Evolutionary conservation across 2,888 invertebrate genomes (phyloP), one percentile per base, ranked within the genome.

Genomic region (Rhamnusium bicolor): DNA sequence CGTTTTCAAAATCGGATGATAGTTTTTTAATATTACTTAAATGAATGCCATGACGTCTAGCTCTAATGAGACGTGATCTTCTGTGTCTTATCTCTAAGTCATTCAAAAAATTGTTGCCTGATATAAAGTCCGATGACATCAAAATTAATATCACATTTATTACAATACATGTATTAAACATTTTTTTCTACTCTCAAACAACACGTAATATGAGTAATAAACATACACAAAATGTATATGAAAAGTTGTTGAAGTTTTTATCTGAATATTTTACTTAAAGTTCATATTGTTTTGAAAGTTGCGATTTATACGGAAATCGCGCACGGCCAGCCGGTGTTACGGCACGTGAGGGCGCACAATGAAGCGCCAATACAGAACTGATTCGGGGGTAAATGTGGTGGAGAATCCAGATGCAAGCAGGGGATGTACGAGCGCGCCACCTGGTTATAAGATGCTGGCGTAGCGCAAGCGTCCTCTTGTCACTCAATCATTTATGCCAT

Each of bases 71-170:
- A 72, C 88, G 87, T 49, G 90, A 90, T 60, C 89, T 85, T 18
- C 89, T 85, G 80, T 90, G 90, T 47, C 90, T 87, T 74, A 90
- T 90, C 74, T 78, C 79, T 46, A 79, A 69, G 72, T 78, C 66
- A 69, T 76, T 78, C 14, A 75, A 69, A 61, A 78, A 75, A 69
- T 80, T 74, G 56, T 79, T 75, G 10, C 77, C 77, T 21, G 69
- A 56, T 51, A 79, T 68, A 61, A 78, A 71, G 54, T 80, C 73
- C 40, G 81, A 21, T 60, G 80, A 67, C 54, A 80, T 60, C 60
- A 79, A 74, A 65, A 80, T 65, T 69, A 77, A 73, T 71, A 79
- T 76, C 72, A 82, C 75, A 74, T 78, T 72, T 58, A 73, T 72
- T 73, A 72, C 27, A 40, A 29, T 53, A 18, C 32, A 70, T 47